A percentile compares a stretch with the other conserved stretches of the same genome.
Evolutionary conservation across 2,888 invertebrate genomes (phyloP).

Genomic region (Molorchus minor): DNA sequence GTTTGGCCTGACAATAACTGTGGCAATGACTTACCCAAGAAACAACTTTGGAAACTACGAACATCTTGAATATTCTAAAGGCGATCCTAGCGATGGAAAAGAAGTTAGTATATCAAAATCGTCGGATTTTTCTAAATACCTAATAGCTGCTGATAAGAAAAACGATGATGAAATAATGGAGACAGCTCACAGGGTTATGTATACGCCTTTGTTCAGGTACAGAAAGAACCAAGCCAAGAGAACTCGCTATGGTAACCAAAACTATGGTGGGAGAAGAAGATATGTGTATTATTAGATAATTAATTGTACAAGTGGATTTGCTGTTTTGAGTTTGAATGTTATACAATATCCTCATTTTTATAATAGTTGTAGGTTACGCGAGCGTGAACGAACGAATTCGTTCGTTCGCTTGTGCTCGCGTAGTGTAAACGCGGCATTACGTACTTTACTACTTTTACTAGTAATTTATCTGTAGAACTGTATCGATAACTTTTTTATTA

Average conservation of each 20-base stretch:
- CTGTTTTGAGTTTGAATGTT: too few relatives aligned
- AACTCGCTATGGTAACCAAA: neutral
- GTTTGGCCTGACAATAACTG: too few relatives aligned
- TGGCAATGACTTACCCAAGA: neutral
- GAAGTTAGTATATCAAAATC: neutral
- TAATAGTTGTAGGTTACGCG: too few relatives aligned
- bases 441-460: too few relatives aligned
- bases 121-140: neutral
- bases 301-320: too few relatives aligned
- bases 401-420: too few relatives aligned
- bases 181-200: slow-evolving; percentile 24
- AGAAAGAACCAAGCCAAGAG: slow-evolving; percentile 1
- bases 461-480: too few relatives aligned
- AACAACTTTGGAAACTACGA: neutral
- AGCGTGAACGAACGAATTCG: too few relatives aligned
- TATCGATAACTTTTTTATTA: too few relatives aligned
- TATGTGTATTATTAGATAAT: too few relatives aligned
- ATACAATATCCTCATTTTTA: too few relatives aligned
- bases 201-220: slow-evolving; percentile 28
- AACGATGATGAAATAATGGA: slow-evolving; percentile 30
- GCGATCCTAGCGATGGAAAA: neutral
- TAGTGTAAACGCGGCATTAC: too few relatives aligned
- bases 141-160: neutral
- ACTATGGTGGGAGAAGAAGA: neutral
- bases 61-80: neutral